Conservation (phyloP, 2,113 vertebrate genomes). For the Nothobranchius kuhntae region DNA sequence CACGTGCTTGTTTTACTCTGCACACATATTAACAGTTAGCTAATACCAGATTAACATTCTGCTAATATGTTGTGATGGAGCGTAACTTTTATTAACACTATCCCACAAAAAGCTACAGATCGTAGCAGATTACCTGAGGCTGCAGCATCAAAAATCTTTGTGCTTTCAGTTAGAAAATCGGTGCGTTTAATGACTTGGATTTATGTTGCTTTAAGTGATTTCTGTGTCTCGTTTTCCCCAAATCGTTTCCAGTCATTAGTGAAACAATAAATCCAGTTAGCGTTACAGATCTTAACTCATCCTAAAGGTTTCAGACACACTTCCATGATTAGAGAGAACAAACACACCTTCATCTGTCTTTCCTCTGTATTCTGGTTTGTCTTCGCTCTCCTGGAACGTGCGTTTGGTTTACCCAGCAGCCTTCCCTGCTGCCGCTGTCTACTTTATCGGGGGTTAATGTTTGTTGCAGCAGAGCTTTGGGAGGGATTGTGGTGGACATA, state of each 20-base stretch:
- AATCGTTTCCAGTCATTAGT: neutral
- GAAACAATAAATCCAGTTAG: no score
- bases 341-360: neutral
- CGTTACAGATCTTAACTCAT: neutral
- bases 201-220: neutral
- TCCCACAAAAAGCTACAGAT: neutral
- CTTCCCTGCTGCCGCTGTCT: constrained; percentile 21
- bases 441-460: constrained; percentile 49
- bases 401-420: constrained; percentile 24
- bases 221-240: neutral
- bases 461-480: constrained; percentile 31
- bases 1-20: neutral
- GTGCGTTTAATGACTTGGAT: neutral
- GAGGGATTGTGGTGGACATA: constrained; percentile 35
- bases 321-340: constrained; percentile 2
- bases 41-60: no score
- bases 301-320: neutral
- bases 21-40: neutral
- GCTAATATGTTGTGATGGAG: neutral
- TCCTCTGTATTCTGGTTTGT: neutral
- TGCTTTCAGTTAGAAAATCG: neutral
- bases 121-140: neutral
- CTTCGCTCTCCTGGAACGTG: constrained; percentile 12
- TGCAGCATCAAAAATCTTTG: neutral
- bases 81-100: neutral